Conservation (phyloP, 2,888 invertebrate genomes). For the Ditula angustiorana region DNA sequence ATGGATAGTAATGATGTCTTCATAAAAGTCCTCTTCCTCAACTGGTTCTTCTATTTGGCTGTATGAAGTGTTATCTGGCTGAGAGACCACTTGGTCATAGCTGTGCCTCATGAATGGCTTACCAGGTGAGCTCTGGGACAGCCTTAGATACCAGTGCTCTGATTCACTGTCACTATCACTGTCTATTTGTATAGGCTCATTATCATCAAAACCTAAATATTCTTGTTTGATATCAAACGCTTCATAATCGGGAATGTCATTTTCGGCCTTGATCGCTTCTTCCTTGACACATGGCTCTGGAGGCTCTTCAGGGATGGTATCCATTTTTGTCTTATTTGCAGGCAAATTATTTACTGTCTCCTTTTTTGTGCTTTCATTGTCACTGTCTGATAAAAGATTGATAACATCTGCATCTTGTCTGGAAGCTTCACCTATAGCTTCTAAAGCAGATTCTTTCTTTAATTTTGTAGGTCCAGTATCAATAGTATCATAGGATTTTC, state of each 20-base stretch:
- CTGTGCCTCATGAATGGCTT: slow-evolving; percentile 62
- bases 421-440: slow-evolving; percentile 38
- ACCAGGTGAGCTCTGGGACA: slow-evolving; percentile 80
- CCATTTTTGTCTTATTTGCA: slow-evolving; percentile 51
- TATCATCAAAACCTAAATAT: slow-evolving; percentile 70
- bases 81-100: slow-evolving; percentile 45
- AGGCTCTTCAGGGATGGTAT: slow-evolving; percentile 51
- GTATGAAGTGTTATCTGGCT: slow-evolving; percentile 68
- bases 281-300: slow-evolving; percentile 44
- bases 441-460: slow-evolving; percentile 49
- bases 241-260: slow-evolving; percentile 67
- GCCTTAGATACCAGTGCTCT: slow-evolving; percentile 80
- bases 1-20: slow-evolving; percentile 65
- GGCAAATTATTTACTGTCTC: slow-evolving; percentile 21
- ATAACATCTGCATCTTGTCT: slow-evolving; percentile 51
- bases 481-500: slow-evolving; percentile 53
- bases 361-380: slow-evolving; percentile 51
- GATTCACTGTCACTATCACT: slow-evolving; percentile 83
- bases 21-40: slow-evolving; percentile 60
- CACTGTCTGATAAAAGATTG: slow-evolving; percentile 64
- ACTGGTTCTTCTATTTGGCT: slow-evolving; percentile 68
- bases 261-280: slow-evolving; percentile 60
- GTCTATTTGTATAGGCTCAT: slow-evolving; percentile 68
- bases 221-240: slow-evolving; percentile 75
- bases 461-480: slow-evolving; percentile 40